These are phyloP conservation scores for Mesoligia furuncula DNA, from an alignment of 2,888 invertebrate genomes.

Conservation along the genomic window DNA sequence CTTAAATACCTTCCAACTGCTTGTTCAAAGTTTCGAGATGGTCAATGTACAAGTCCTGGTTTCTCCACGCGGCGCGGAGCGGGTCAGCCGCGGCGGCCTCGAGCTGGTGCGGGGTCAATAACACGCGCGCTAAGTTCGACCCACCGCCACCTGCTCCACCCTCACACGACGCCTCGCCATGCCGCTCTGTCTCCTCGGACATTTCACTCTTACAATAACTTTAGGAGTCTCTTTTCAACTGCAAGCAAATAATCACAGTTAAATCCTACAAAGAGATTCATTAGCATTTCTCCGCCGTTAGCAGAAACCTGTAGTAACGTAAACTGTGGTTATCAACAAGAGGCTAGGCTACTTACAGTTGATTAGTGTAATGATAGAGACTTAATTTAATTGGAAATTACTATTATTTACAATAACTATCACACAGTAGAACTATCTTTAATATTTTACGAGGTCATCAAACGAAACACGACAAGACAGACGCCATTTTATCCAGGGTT, in stretches of 20 bases:
- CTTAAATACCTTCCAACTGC: conserved; percentile 94
- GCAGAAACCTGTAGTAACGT: conserved; percentile 77
- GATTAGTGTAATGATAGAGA: conserved; percentile 58
- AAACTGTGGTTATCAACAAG: conserved; percentile 58
- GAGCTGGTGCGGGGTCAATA: conserved; percentile 92
- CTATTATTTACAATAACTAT: conserved; percentile 54
- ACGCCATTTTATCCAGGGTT: too few species aligned
- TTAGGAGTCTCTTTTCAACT: conserved; percentile 85
- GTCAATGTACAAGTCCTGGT: conserved; percentile 94
- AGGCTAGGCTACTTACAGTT: conserved; percentile 76
- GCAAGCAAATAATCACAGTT: conserved; percentile 84
- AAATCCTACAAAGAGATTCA: conserved; percentile 74
- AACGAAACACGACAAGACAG: conserved; percentile 74
- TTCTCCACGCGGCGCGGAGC: conserved; percentile 93
- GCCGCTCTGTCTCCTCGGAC: conserved; percentile 89
- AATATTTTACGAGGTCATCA: conserved; percentile 77
- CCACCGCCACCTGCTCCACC: conserved; percentile 87
- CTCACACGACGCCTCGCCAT: conserved; percentile 86
- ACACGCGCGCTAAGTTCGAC: conserved; percentile 90
- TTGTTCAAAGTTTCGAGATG: conserved; percentile 93
- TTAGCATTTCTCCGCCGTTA: conserved; percentile 82
- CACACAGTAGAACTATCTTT: conserved; percentile 52
- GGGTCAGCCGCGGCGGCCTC: conserved; percentile 92
- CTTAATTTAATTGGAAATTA: conserved; percentile 49
- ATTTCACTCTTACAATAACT: conserved; percentile 88